These are phyloP conservation scores for Pediacus dermestoides DNA, from an alignment of 2,888 invertebrate species.

Conservation along the genomic window DNA sequence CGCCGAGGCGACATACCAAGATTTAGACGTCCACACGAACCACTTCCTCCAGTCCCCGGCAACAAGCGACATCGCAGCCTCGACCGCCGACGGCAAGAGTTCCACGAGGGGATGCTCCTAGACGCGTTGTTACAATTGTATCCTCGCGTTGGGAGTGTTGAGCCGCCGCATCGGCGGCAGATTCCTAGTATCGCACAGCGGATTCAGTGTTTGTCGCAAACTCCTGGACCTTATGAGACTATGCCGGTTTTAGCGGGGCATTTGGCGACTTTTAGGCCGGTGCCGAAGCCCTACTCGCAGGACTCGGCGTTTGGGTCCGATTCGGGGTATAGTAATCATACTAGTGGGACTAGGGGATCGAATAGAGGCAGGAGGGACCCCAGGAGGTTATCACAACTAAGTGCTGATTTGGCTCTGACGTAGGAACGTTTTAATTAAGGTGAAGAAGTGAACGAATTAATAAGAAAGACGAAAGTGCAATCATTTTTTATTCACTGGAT, in stretches of 20 bases:
- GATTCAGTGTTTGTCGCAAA: slow-evolving; percentile 46
- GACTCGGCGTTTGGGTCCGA: slow-evolving; percentile 81
- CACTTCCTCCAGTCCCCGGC: slow-evolving; percentile 56
- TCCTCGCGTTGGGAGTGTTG: slow-evolving; percentile 68
- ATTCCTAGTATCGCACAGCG: slow-evolving; percentile 49
- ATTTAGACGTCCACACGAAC: slow-evolving; percentile 59
- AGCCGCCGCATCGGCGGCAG: slow-evolving; percentile 46
- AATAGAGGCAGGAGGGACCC: slow-evolving; percentile 45
- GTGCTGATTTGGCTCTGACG: slow-evolving; percentile 49
- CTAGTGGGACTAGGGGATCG: slow-evolving; percentile 56
- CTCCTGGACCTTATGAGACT: slow-evolving; percentile 61
- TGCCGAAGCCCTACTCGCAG: slow-evolving; percentile 63
- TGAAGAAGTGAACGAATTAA: too few species aligned
- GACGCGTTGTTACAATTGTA: slow-evolving; percentile 70
- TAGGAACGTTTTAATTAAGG: too few species aligned
- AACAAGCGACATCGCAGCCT: slow-evolving; percentile 52
- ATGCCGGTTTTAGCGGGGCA: slow-evolving; percentile 65
- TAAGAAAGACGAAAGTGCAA: slow-evolving; percentile 13
- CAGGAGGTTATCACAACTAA: slow-evolving; percentile 47
- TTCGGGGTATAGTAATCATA: slow-evolving; percentile 81
- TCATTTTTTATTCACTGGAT: too few species aligned
- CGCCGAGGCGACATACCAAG: slow-evolving; percentile 52
- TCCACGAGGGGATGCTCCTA: slow-evolving; percentile 76
- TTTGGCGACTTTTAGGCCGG: slow-evolving; percentile 59
- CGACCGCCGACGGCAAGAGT: slow-evolving; percentile 64